phyloP scores from a whole-genome alignment of 2,888 invertebrate species.

The Eristalinus sepulchralis region DNA sequence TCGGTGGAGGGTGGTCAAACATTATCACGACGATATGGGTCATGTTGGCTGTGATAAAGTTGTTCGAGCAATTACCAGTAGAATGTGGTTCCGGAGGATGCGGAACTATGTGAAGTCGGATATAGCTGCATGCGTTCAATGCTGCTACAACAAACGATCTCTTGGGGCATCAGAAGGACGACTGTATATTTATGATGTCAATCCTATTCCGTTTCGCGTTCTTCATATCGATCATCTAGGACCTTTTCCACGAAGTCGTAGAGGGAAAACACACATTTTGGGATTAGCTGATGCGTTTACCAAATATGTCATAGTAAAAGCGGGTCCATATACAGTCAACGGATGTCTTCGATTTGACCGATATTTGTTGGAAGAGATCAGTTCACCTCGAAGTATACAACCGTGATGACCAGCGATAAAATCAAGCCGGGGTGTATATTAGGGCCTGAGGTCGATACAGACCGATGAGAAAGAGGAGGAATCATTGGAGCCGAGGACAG shows the following conservation, averaged over 20 bases:
- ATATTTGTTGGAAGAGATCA: not conserved
- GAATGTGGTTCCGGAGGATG: no score
- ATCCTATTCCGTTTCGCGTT: not conserved
- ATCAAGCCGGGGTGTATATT: no score
- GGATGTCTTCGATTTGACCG: not conserved
- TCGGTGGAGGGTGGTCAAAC: not conserved
- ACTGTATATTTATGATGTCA: not conserved
- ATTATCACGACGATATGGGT: not conserved
- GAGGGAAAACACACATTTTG: not conserved
- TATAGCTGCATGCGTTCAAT: not conserved
- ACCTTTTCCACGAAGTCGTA: not conserved
- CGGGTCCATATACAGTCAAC: not conserved
- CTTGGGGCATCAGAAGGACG: not conserved
- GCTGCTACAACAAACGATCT: constrained; percentile 1
- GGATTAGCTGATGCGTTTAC: not conserved
- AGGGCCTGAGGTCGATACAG: no score
- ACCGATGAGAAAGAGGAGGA: no score
- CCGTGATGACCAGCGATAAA: no score
- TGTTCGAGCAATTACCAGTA: not conserved
- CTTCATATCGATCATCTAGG: not conserved
- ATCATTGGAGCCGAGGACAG: no score
- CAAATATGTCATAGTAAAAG: not conserved
- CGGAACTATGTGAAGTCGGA: not conserved
- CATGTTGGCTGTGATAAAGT: not conserved
- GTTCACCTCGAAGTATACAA: not conserved